Conservation (phyloP, 2,113 vertebrate species). For the Heterotilapia buettikoferi region DNA sequence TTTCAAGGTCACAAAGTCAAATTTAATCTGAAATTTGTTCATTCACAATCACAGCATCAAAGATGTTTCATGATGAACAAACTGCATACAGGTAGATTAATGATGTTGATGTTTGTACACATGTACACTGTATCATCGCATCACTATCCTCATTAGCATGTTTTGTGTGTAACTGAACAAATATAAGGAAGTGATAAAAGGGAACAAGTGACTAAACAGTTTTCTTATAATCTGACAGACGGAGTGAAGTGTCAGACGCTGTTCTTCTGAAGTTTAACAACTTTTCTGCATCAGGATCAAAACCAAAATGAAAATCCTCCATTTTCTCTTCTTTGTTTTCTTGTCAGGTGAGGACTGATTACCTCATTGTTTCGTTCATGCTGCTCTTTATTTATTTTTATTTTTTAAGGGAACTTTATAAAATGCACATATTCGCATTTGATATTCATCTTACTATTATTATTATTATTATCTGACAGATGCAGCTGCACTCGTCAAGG, state of each 20-base stretch:
- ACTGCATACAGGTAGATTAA: not conserved
- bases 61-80: not conserved
- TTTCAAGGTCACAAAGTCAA: not conserved
- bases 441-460: fast-evolving
- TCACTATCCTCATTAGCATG: no score
- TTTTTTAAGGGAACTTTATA: no score
- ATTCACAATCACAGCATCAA: not conserved
- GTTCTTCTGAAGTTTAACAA: not conserved
- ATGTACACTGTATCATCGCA: no score
- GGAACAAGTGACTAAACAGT: no score
- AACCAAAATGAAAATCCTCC: not conserved
- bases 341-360: not conserved
- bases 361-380: not conserved
- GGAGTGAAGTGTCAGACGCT: fast-evolving
- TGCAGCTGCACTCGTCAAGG: not conserved
- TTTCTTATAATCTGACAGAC: fast-evolving
- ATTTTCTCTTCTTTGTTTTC: fast-evolving
- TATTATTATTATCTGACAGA: not conserved
- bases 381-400: no score
- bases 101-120: not conserved
- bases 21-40: not conserved
- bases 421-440: not conserved
- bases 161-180: not conserved
- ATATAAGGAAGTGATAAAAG: not conserved
- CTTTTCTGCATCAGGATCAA: not conserved